Conservation (phyloP, 2,888 invertebrate genomes). For the Andrena flavipes region DNA sequence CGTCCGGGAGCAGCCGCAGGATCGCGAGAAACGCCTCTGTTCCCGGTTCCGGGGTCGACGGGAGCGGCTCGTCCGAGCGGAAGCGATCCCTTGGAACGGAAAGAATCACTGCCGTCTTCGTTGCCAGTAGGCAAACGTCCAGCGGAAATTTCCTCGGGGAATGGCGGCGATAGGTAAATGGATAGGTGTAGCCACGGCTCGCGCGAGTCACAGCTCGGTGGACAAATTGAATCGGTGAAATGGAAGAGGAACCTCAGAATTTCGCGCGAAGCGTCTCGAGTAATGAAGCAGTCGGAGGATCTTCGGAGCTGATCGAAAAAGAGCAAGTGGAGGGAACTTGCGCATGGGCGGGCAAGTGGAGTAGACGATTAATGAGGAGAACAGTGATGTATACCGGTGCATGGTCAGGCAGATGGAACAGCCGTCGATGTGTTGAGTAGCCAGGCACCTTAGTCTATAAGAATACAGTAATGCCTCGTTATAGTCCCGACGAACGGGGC, state of each 20-base stretch:
- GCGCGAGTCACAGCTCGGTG: not conserved
- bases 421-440: not conserved
- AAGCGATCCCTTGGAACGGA: slow-evolving; percentile 38
- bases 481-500: no score
- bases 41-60: slow-evolving; percentile 11
- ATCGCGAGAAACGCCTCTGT: slow-evolving; percentile 15
- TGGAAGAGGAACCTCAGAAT: not conserved
- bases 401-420: not conserved
- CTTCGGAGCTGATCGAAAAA: not conserved
- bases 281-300: not conserved
- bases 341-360: not conserved
- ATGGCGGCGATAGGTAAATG: not conserved
- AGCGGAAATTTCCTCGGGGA: slow-evolving; percentile 12
- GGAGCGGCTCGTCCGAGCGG: slow-evolving; percentile 20
- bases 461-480: no score
- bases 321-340: not conserved
- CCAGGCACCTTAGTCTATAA: not conserved
- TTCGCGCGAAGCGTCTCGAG: no score
- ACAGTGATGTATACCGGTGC: not conserved
- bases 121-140: slow-evolving; percentile 45
- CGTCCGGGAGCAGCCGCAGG: slow-evolving; percentile 4
- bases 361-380: not conserved
- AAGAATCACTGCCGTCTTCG: slow-evolving; percentile 40
- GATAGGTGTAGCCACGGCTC: not conserved
- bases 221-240: slow-evolving; percentile 8